Evolutionary conservation across 1,140 invertebrate species (phyloP).

Genomic region (Drosophila repletoides): DNA sequence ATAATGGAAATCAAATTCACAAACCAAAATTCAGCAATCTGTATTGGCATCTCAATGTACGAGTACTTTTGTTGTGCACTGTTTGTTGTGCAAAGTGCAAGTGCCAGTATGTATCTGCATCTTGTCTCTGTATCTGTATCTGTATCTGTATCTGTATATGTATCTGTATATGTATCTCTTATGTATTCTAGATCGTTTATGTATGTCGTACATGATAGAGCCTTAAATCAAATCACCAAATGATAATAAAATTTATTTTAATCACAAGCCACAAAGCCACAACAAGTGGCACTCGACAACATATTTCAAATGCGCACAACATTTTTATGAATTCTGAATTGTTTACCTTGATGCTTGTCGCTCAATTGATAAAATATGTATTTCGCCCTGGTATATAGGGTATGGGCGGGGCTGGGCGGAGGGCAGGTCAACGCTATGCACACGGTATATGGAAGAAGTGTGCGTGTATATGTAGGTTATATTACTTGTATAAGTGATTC

Average conservation of each 20-base stretch:
- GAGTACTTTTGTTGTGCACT: too few relatives aligned
- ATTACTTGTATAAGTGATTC: slow-evolving; percentile 23
- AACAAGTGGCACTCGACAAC: neutral
- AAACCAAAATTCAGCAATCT: too few relatives aligned
- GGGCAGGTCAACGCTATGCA: too few relatives aligned
- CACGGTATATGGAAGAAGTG: too few relatives aligned
- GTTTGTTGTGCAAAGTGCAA: too few relatives aligned
- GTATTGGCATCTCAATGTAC: too few relatives aligned
- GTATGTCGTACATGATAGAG: slow-evolving; percentile 42
- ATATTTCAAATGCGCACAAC: neutral
- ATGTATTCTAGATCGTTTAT: slow-evolving; percentile 10
- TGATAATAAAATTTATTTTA: slow-evolving; percentile 47
- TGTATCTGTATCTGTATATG: neutral
- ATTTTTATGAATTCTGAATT: slow-evolving; percentile 1
- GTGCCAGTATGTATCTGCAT: too few relatives aligned
- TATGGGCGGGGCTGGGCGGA: too few relatives aligned
- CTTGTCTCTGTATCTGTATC: neutral
- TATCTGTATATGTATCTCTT: slow-evolving; percentile 17
- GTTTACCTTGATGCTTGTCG: slow-evolving; percentile 21
- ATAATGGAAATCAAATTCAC: too few relatives aligned
- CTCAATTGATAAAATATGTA: slow-evolving; percentile 29
- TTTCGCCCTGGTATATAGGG: slow-evolving; percentile 7
- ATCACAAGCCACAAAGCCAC: slow-evolving; percentile 24
- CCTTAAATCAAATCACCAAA: slow-evolving; percentile 60
- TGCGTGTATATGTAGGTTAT: neutral